A percentile compares a stretch with the other conserved stretches of the same genome.
Evolutionary conservation across 2,888 invertebrate species (phyloP).

Genomic region (Pemphredon lugubris): DNA sequence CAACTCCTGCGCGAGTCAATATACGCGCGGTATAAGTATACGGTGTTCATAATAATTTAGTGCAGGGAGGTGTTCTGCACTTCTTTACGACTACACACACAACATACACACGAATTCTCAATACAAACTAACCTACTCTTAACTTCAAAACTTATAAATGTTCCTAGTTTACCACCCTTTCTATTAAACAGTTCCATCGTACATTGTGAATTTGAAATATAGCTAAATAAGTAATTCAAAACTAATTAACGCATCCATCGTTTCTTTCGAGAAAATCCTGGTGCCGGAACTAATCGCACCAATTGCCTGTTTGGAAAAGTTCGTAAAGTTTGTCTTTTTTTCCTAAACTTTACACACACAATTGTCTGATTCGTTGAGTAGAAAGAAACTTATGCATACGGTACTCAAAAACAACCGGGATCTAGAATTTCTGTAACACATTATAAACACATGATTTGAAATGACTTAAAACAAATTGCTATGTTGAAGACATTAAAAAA

Average conservation of each 20-base stretch:
- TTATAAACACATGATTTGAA: no score
- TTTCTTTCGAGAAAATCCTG: constrained; percentile 57
- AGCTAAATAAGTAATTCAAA: constrained; percentile 63
- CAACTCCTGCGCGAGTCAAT: constrained; percentile 57
- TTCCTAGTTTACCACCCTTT: constrained; percentile 42
- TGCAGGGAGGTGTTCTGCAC: constrained; percentile 63
- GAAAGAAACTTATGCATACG: no score
- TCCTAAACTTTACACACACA: no score
- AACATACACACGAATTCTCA: constrained; percentile 79
- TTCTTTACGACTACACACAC: constrained; percentile 79
- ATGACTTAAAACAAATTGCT: no score
- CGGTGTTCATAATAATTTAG: constrained; percentile 43
- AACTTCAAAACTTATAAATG: constrained; percentile 73
- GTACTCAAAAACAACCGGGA: no score
- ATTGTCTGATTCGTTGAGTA: no score
- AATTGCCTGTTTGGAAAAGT: constrained; percentile 68
- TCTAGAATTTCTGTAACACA: no score
- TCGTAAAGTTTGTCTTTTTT: constrained; percentile 10
- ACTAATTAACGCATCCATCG: constrained; percentile 61
- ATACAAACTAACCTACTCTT: constrained; percentile 77
- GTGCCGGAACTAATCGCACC: constrained; percentile 66
- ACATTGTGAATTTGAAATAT: constrained; percentile 59
- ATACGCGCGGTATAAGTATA: constrained; percentile 54
- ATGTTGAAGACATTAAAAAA: no score
- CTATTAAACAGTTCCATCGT: constrained; percentile 41